Base-by-base conservation (phyloP, 2,888 invertebrate species). In the Drosophila phalerata region DNA sequence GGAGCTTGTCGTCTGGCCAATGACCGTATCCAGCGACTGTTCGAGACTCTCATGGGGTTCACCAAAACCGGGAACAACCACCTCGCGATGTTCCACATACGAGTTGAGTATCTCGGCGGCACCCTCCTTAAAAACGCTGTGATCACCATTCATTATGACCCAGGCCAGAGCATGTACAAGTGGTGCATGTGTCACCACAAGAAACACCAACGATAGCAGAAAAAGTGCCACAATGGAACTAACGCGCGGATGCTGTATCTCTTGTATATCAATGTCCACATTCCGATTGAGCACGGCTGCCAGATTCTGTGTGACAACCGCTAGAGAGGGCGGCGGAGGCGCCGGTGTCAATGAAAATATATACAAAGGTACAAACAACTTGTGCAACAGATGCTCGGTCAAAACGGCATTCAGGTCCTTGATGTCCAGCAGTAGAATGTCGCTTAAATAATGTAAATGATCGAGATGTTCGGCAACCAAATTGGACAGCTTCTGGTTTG, bases 401-500 rank as follows among this genome's bases (percentile, higher is more conserved):
- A 99, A 93, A 49, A 99, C 98, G 86, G 97, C 97, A 93, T 99
- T 99, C 60, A 99, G 94, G 90, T 97, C 97, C 56, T 96, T 96
- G 83, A 99, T 98, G 91, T 97, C 96, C 64, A 99, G 94, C 89
- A 97, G 96, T 19, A 99, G 94, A 84, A 99, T 99, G 91, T 99
- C 99, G 91, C 99, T 99, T 63, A 99, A 94, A 92, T 99, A 99
- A 93, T 99, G 99, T 13, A 99, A 94, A 92, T 99, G 98, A 93
- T 99, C 99, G 77, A 99, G 93, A 92, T 99, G 99, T 93, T 99
- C 99, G 0, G 98, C 99, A 2, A 99, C 98, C 74, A 99, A 93
- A 93, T 98, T 98, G 11, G 98, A 96, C 52, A 99, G 94, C 87
- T 97, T 95, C 87, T 97, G 97, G 90, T 97, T 96, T 19, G 97